Conservation (phyloP, 2,113 vertebrate species). For the Dermatemys mawii region DNA sequence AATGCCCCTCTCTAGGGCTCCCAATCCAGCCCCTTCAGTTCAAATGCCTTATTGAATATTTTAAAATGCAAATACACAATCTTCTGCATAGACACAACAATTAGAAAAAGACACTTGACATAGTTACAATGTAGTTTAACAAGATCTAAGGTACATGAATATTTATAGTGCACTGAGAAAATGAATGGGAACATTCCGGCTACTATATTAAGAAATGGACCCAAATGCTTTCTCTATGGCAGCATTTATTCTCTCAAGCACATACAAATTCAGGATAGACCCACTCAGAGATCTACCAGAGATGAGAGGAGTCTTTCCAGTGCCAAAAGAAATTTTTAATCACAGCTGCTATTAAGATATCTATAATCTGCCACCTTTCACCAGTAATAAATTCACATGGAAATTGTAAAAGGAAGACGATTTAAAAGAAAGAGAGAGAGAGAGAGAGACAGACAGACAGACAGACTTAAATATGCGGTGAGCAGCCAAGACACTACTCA, state of each 20-base stretch:
- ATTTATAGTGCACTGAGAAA: background rate
- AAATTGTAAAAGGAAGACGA: background rate
- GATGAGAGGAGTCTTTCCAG: background rate
- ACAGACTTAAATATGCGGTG: rapidly evolving
- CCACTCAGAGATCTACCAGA: background rate
- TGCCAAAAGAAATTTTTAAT: background rate
- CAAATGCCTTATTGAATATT: background rate
- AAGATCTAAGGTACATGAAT: background rate
- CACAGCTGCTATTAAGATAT: background rate
- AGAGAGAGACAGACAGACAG: background rate
- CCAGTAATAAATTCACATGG: background rate
- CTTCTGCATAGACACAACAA: background rate
- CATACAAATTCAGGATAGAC: background rate
- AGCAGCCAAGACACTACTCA: background rate
- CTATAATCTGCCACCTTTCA: background rate
- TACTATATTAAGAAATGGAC: background rate
- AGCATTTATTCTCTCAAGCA: background rate
- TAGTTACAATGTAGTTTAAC: background rate
- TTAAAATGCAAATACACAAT: background rate
- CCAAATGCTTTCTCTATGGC: background rate
- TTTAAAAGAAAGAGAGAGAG: background rate
- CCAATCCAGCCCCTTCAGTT: background rate
- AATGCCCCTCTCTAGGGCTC: background rate
- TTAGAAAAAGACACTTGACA: background rate
- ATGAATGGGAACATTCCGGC: background rate